These are phyloP conservation scores for Eristalis tenax DNA, from an alignment of 2,888 invertebrate species.

Conservation along the genomic window DNA sequence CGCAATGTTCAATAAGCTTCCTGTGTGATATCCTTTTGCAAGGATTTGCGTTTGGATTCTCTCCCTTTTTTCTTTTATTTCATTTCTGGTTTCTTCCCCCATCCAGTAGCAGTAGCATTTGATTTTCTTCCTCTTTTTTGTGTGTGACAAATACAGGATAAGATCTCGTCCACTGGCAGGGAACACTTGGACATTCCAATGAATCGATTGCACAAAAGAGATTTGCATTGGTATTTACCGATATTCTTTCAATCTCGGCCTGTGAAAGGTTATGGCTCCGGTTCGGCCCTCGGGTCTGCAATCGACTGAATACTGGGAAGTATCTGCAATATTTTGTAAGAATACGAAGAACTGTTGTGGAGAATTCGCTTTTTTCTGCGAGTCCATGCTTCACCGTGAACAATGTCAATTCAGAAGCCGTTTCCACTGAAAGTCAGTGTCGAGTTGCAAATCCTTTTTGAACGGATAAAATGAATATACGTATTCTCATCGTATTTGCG, in stretches of 20 bases:
- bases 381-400: neutral
- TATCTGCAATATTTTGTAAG: conserved; percentile 62
- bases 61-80: neutral
- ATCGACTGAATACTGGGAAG: conserved; percentile 47
- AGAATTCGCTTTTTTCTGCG: conserved; percentile 14
- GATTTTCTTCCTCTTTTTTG: conserved; percentile 47
- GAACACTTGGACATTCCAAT: conserved; percentile 49
- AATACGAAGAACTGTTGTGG: conserved; percentile 38
- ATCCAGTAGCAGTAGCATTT: conserved; percentile 44
- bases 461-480: conserved; percentile 5
- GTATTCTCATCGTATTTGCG: conserved; percentile 30
- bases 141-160: conserved; percentile 61
- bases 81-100: conserved; percentile 11
- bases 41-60: conserved; percentile 28
- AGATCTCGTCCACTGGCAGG: conserved; percentile 25
- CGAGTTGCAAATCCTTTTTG: conserved; percentile 49
- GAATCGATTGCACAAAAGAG: conserved; percentile 53
- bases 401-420: conserved; percentile 54
- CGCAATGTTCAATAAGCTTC: conserved; percentile 69
- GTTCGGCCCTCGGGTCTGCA: neutral
- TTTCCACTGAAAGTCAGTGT: conserved; percentile 43
- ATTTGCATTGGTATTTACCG: conserved; percentile 59
- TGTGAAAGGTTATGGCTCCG: conserved; percentile 30
- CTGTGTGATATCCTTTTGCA: conserved; percentile 64
- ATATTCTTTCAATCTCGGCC: conserved; percentile 49